Base-by-base conservation (phyloP, 2,888 invertebrate genomes). In the Barypeithes pellucidus region DNA sequence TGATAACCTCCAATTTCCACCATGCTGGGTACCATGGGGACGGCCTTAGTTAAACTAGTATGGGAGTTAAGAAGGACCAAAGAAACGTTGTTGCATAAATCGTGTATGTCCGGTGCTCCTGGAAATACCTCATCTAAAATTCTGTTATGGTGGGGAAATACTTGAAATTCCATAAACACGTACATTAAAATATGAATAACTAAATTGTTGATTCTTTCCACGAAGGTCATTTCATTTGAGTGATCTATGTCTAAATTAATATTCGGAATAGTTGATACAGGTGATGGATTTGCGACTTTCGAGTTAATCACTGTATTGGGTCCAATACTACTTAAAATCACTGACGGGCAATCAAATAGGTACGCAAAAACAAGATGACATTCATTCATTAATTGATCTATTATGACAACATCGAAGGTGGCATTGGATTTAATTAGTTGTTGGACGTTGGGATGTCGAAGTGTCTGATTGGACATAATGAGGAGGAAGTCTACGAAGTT, bases 121-220 rank as follows among this genome's bases (percentile, higher is more conserved):
- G 80, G 79, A 62, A 80, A 79, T 67, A 78, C 75, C 39, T 78
- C 76, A 16, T 79, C 71, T 5, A 80, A 9, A 5, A 82, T 29
- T 33, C 68, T 54, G 20, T 81, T 78, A 18, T 81, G 81, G 5
- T 16, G n/a, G 0, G 79, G 79, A 47, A 80, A 73, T 22, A 71
- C 71, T 1, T 77, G 60, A 0, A 79, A 67, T 36, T 81, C 68
- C 5, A 65, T 61, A 29, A 75, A 62, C 4, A 81, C 1, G 52
- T 76, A 65, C 33, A 70, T 54, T 36, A 76, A 63, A 8, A 76
- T n/a, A 60, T 74, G 69, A 16, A 79, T 60, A 0, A 86, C 85
- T 0, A 88, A 83, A 79, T 91, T 92, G n/a, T 85, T 81, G 0
- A 90, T 43, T 76, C 92, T 83, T 78, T 89, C 87, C 79, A 83